Evolutionary conservation across 2,888 invertebrate species (phyloP).

Genomic region (Alsophila aescularia): DNA sequence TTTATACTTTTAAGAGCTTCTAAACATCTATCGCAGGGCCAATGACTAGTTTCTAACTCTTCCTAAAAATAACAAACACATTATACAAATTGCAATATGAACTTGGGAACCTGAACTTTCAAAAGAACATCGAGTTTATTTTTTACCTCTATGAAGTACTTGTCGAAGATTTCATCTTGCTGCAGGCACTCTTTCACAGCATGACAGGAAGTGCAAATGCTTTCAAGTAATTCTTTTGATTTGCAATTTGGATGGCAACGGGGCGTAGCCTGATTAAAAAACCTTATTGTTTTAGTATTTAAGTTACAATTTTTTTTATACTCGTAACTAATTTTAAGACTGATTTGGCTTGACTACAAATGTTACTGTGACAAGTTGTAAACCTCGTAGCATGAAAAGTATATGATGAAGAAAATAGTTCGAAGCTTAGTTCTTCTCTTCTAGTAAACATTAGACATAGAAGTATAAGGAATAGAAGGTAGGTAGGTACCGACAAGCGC

Average conservation of each 20-base stretch:
- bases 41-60: constrained; percentile 72
- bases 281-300: no score
- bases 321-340: no score
- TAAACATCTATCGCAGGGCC: constrained; percentile 76
- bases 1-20: constrained; percentile 73
- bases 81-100: background rate
- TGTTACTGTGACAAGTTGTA: no score
- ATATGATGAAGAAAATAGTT: no score
- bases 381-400: no score
- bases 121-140: background rate
- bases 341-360: no score
- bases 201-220: constrained; percentile 66
- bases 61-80: constrained; percentile 52
- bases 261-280: constrained; percentile 54
- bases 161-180: constrained; percentile 57
- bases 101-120: background rate
- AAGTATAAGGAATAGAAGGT: no score
- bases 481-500: no score
- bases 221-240: constrained; percentile 69
- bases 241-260: constrained; percentile 72
- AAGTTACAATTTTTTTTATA: no score
- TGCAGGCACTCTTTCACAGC: constrained; percentile 66
- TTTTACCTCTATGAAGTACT: constrained; percentile 70
- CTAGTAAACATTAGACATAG: no score
- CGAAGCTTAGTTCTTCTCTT: no score